phyloP scores from a whole-genome alignment of 2,888 invertebrate genomes.

The Torymus texanus region DNA sequence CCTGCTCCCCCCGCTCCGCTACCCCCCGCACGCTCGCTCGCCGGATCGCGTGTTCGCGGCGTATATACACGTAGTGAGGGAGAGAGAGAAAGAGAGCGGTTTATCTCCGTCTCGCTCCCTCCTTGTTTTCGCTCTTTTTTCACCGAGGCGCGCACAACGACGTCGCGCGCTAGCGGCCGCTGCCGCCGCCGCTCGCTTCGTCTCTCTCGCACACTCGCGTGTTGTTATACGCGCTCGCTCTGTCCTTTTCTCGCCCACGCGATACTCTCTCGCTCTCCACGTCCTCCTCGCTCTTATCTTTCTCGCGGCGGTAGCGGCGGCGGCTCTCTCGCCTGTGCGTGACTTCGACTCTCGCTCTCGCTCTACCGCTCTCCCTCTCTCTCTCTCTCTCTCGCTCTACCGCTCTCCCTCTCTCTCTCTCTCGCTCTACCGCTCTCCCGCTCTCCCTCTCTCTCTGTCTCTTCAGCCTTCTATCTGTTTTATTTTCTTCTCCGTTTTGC shows the following conservation, averaged over 20 bases:
- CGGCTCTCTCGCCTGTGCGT: slow-evolving; percentile 30
- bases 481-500: too few relatives aligned
- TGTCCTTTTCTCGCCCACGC: slow-evolving; percentile 36
- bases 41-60: neutral
- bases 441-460: neutral
- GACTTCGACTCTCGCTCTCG: neutral
- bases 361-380: neutral
- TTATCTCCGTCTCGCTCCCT: too few relatives aligned
- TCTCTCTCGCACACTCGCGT: slow-evolving; percentile 12
- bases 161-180: neutral
- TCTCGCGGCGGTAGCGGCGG: neutral
- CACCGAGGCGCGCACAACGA: slow-evolving; percentile 44
- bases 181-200: neutral
- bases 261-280: neutral
- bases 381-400: too few relatives aligned
- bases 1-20: neutral
- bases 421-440: neutral
- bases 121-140: slow-evolving; percentile 42
- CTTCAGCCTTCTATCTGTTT: neutral
- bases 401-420: neutral
- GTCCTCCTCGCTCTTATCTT: slow-evolving; percentile 13
- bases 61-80: slow-evolving; percentile 46
- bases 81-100: too few relatives aligned
- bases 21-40: neutral
- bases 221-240: slow-evolving; percentile 8